These are phyloP conservation scores for Brachyhypopomus occidentalis DNA, from an alignment of 2,113 vertebrate genomes.

Conservation along the genomic window DNA sequence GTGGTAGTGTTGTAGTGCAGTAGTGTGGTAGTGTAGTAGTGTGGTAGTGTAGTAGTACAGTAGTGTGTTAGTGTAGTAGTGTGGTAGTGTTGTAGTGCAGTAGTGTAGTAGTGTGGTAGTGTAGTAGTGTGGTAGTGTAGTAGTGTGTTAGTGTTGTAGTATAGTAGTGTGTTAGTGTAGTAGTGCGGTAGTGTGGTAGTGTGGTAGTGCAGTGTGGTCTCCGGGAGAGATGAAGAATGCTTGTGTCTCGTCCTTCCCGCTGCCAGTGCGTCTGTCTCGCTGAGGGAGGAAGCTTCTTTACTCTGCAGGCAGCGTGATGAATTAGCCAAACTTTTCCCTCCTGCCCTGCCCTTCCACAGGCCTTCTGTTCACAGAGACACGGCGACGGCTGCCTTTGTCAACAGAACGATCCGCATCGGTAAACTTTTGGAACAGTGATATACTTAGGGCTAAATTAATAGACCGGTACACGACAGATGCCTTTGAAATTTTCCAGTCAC, in stretches of 20 bases:
- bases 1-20: too few species aligned
- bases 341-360: conserved; percentile 18
- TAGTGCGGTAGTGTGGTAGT: too few species aligned
- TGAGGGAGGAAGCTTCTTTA: conserved; percentile 18
- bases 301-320: conserved; percentile 33
- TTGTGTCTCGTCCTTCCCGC: conserved; percentile 23
- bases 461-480: background rate
- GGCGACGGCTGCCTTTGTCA: background rate
- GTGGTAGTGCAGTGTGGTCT: too few species aligned
- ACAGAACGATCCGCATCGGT: background rate
- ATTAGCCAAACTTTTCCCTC: conserved; percentile 4
- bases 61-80: background rate
- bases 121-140: too few species aligned
- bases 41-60: too few species aligned
- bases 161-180: too few species aligned
- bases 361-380: conserved; percentile 26
- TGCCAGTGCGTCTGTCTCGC: conserved; percentile 33
- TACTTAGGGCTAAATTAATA: background rate
- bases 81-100: background rate
- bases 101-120: background rate
- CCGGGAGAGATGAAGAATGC: conserved; percentile 28
- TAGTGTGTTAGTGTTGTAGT: too few species aligned
- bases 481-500: too few species aligned
- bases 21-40: too few species aligned
- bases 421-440: background rate